Evolutionary conservation across 2,113 vertebrate species (phyloP), one percentile per base, ranked within the genome.

Genomic region (Larimichthys crocea): DNA sequence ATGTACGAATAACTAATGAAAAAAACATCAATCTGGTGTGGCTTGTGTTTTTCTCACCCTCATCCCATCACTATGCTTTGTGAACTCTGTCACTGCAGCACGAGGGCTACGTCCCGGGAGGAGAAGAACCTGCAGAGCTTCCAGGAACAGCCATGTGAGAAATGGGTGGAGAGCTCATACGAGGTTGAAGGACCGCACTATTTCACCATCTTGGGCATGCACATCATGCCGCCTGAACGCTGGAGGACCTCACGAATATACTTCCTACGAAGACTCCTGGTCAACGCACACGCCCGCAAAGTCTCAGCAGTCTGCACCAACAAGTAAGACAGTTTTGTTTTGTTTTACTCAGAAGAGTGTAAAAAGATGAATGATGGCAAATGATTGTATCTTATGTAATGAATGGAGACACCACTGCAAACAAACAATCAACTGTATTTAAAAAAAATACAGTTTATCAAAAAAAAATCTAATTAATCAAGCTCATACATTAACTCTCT

Each of bases 91-190:
- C 53, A 1, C 69, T 52, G 52, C 90, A 99, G 98, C 44, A 99
- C 98, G 35, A 96, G 98, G 78, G 97, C 98, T 0, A 99, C 97
- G 0, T 99, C 98, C 3, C 95, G 98, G 26, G 98, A 99, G 88
- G 98, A 99, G 89, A 99, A 99, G 83, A 99, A 97, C 91, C 95
- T 99, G 44, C 98, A 99, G 93, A 96, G 95, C 90, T 99, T 99
- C 91, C 91, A 99, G 94, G 98, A 99, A 92, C 98, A 99, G 90
- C 97, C 97, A 2, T 96, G 94, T 75, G 98, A 99, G 91, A 99
- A 99, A 89, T 99, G 98, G 98, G 93, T 98, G 85, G 98, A 99
- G 93, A 96, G 95, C 87, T 96, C 97, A 29, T 99, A 97, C 0
- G 98, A 99, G 29, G 97, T 99, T 88, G 98, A 99, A 0, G 98